phyloP scores from a whole-genome alignment of 2,888 invertebrate species.

The Muschampia plurimacula region DNA sequence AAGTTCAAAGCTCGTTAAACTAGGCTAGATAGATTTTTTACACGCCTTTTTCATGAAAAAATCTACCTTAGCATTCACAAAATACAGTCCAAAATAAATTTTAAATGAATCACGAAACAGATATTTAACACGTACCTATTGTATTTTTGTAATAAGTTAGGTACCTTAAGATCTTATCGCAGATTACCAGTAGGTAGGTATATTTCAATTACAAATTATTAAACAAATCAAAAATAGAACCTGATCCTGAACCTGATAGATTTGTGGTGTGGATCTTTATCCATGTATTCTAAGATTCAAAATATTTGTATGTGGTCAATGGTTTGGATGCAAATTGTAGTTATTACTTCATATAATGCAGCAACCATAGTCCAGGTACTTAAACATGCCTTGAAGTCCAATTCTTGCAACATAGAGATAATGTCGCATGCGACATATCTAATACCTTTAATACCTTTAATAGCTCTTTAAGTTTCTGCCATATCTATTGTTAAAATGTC shows the following conservation, averaged over 20 bases:
- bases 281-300: too few relatives aligned
- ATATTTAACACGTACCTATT: not conserved
- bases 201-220: constrained; percentile 11
- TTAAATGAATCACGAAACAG: not conserved
- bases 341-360: too few relatives aligned
- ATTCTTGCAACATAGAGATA: too few relatives aligned
- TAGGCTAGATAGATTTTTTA: not conserved
- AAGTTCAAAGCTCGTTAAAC: not conserved
- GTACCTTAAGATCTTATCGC: constrained; percentile 10
- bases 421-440: too few relatives aligned
- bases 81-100: not conserved
- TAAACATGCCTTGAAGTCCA: too few relatives aligned
- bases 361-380: too few relatives aligned
- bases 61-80: not conserved
- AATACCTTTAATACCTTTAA: too few relatives aligned
- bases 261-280: too few relatives aligned
- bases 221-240: constrained; percentile 1
- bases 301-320: too few relatives aligned
- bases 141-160: constrained; percentile 7
- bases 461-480: too few relatives aligned
- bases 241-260: not conserved
- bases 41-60: not conserved
- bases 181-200: not conserved
- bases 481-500: too few relatives aligned
- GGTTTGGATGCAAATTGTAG: too few relatives aligned